These are phyloP conservation scores for Ploceus nigricollis DNA, from an alignment of 2,113 vertebrate genomes.

Conservation along the genomic window DNA sequence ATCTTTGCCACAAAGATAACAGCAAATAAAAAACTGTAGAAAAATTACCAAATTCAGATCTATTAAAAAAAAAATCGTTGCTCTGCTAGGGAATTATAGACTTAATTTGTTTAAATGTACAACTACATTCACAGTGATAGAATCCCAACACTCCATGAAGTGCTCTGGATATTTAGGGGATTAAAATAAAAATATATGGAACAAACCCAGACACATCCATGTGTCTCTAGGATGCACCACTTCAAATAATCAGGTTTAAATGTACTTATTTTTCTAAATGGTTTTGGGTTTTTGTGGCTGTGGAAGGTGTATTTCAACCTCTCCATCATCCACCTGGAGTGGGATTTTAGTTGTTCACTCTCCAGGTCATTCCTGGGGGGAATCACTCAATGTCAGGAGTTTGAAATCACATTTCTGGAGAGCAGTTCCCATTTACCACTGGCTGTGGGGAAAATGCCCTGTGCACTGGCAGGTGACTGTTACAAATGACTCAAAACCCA, in stretches of 20 bases:
- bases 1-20: neutral
- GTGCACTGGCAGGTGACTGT: neutral
- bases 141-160: accelerated
- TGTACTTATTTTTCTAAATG: neutral
- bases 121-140: neutral
- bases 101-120: neutral
- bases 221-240: no score
- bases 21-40: neutral
- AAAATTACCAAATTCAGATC: neutral
- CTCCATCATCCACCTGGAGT: neutral
- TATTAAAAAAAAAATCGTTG: no score
- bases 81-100: neutral
- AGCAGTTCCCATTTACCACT: neutral
- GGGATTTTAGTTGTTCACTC: neutral
- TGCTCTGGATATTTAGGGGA: neutral
- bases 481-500: neutral
- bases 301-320: neutral
- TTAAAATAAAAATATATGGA: neutral
- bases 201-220: neutral
- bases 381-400: neutral
- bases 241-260: neutral
- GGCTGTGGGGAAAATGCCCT: neutral
- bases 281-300: neutral
- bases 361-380: neutral
- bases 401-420: neutral